These are phyloP conservation scores for Acronicta alni DNA, from an alignment of 2,888 invertebrate genomes.

Conservation along the genomic window DNA sequence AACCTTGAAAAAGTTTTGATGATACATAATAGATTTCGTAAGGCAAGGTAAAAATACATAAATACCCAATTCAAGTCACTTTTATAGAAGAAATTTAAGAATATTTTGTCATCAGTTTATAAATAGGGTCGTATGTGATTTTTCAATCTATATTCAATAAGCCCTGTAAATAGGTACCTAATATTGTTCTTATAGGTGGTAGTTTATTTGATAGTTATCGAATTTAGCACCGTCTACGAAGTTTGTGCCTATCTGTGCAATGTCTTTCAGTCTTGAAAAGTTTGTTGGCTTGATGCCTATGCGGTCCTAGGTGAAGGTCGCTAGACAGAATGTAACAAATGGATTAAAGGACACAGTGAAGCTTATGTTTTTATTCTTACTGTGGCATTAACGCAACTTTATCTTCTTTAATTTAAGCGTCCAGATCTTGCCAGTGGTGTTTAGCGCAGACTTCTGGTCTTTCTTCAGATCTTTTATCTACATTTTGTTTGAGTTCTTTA, in stretches of 20 bases:
- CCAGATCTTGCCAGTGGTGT: no score
- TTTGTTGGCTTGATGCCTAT: neutral
- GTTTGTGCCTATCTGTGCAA: neutral
- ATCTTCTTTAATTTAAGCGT: no score
- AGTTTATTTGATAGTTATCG: constrained; percentile 18
- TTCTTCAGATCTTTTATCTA: no score
- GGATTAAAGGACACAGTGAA: neutral
- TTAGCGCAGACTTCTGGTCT: no score
- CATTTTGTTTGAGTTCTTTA: no score
- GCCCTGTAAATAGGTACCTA: constrained; percentile 2
- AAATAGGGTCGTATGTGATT: constrained; percentile 4
- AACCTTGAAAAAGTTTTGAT: no score
- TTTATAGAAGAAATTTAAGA: no score
- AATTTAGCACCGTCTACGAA: constrained; percentile 8
- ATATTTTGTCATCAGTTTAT: neutral
- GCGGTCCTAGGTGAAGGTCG: neutral
- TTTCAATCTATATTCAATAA: constrained; percentile 21
- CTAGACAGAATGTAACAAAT: neutral
- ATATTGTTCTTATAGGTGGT: constrained; percentile 4
- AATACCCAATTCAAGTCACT: no score
- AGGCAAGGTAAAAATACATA: no score
- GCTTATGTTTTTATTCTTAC: neutral
- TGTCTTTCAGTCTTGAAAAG: neutral
- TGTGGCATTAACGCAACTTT: neutral
- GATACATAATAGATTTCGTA: no score